Conservation (phyloP, 2,888 invertebrate genomes). For the Axea sp. region DNA sequence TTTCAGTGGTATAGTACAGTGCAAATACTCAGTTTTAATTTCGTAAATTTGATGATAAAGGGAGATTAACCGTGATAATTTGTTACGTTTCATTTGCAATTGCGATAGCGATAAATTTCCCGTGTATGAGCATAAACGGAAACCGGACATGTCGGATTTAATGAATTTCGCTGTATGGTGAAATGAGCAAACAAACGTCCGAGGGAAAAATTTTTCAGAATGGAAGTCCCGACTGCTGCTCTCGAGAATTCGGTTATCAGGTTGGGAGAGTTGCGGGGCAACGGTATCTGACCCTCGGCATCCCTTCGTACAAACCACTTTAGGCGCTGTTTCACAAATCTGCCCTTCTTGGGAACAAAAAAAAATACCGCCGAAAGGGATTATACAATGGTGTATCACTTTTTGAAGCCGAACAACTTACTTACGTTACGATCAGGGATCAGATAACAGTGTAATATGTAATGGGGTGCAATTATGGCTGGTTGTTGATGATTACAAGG, state of each 20-base stretch:
- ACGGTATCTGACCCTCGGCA: slow-evolving; percentile 55
- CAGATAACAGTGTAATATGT: slow-evolving; percentile 41
- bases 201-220: slow-evolving; percentile 56
- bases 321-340: slow-evolving; percentile 52
- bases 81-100: slow-evolving; percentile 53
- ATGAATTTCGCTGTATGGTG: slow-evolving; percentile 41
- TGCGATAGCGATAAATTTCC: slow-evolving; percentile 47
- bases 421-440: slow-evolving; percentile 45
- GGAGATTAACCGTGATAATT: slow-evolving; percentile 42
- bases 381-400: slow-evolving; percentile 54
- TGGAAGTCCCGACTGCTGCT: slow-evolving; percentile 65
- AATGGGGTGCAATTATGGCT: slow-evolving; percentile 53
- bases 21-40: slow-evolving; percentile 20
- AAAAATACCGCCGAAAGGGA: slow-evolving; percentile 47
- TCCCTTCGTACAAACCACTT: slow-evolving; percentile 54
- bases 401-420: slow-evolving; percentile 52
- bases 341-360: slow-evolving; percentile 53
- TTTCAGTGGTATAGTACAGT: slow-evolving; percentile 2
- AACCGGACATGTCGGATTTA: slow-evolving; percentile 46
- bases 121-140: slow-evolving; percentile 38
- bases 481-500: slow-evolving; percentile 17
- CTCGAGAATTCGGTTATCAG: slow-evolving; percentile 68
- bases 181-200: slow-evolving; percentile 15
- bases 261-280: slow-evolving; percentile 68
- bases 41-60: slow-evolving; percentile 24